Conservation (phyloP, 2,888 invertebrate genomes). For the Drosophila multiciliata region DNA sequence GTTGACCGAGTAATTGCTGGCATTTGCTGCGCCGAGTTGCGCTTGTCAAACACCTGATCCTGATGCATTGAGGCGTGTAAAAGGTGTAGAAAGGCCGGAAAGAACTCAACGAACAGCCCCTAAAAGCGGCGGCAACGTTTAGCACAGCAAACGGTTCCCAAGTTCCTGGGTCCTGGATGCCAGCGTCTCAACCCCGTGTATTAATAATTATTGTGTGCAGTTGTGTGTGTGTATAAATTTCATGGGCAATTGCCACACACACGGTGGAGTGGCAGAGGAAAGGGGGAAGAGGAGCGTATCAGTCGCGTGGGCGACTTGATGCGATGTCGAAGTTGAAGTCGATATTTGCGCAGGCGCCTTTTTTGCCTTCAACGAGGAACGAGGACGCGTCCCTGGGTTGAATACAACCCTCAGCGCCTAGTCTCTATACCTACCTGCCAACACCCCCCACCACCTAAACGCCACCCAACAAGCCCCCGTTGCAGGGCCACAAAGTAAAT, state of each 20-base stretch:
- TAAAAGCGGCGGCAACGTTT: constrained; percentile 20
- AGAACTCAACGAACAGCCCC: constrained; percentile 30
- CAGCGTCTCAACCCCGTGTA: constrained; percentile 57
- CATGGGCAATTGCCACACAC: constrained; percentile 79
- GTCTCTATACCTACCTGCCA: background rate
- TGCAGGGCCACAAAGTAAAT: constrained; percentile 77
- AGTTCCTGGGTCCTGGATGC: constrained; percentile 1
- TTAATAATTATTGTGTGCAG: constrained; percentile 76
- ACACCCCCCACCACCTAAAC: background rate
- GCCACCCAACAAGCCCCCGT: background rate
- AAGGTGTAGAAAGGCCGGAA: constrained; percentile 81
- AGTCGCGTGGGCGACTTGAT: constrained; percentile 66
- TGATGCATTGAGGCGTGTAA: constrained; percentile 79
- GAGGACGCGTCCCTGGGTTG: constrained; percentile 57
- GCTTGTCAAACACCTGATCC: constrained; percentile 82
- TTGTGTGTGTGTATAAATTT: constrained; percentile 73
- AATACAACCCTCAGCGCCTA: constrained; percentile 19
- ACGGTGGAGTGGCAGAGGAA: background rate
- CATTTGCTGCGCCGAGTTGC: constrained; percentile 33
- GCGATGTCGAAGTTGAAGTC: constrained; percentile 9
- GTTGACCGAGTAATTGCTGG: constrained; percentile 56
- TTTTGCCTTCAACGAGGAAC: constrained; percentile 56
- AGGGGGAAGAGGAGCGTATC: constrained; percentile 1
- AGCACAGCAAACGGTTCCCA: constrained; percentile 10
- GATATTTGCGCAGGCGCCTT: constrained; percentile 58